Evolutionary conservation across 1,140 invertebrate species (phyloP).

Genomic region (Zaprionus kolodkinae): DNA sequence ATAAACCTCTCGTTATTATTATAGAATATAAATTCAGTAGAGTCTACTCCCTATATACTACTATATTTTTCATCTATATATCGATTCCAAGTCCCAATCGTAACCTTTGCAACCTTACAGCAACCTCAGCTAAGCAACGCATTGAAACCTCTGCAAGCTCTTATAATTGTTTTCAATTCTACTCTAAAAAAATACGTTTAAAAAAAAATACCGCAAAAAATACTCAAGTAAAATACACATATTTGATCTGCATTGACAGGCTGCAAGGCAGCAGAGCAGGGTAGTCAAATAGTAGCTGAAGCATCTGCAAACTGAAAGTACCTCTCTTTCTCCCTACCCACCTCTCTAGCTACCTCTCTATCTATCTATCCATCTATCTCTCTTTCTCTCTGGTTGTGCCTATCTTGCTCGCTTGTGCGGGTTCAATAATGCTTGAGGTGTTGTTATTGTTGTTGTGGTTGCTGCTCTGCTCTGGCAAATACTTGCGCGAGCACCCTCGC

Average conservation of each 20-base stretch:
- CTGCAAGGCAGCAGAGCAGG: background rate
- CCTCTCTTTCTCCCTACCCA: background rate
- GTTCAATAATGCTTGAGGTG: slow-evolving; percentile 19
- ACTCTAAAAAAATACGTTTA: background rate
- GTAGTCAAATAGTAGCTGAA: slow-evolving; percentile 25
- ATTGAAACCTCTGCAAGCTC: background rate
- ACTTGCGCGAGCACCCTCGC: background rate
- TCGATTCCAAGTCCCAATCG: background rate
- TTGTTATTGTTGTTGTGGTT: background rate
- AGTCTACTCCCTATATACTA: too few species aligned
- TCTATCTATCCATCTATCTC: background rate
- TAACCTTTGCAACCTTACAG: too few species aligned
- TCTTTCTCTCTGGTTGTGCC: background rate
- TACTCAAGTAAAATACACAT: slow-evolving; percentile 4
- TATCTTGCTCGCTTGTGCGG: background rate
- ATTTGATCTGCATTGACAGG: slow-evolving; percentile 11
- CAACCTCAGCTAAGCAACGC: too few species aligned
- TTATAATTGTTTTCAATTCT: background rate
- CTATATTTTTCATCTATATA: too few species aligned
- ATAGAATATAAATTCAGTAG: background rate
- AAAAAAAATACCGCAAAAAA: background rate
- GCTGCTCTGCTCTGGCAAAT: slow-evolving; percentile 1
- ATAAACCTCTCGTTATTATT: background rate
- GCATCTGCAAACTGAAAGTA: slow-evolving; percentile 50
- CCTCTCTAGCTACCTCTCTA: too few species aligned